Conservation (phyloP, 2,113 vertebrate genomes). For the Gymnorhina tibicen region DNA sequence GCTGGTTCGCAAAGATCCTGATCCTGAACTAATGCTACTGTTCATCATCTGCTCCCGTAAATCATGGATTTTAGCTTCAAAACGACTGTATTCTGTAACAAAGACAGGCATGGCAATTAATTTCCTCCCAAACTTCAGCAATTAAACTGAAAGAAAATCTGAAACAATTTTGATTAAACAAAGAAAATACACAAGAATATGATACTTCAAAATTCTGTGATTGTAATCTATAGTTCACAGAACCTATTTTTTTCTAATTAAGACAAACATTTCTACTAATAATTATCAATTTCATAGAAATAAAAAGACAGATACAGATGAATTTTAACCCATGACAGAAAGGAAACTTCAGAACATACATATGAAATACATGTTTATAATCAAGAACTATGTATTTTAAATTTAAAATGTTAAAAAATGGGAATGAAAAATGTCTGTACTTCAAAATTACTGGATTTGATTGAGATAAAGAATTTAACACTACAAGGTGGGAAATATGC, state of each 20-base stretch:
- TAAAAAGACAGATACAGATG: not conserved
- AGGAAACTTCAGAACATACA: not conserved
- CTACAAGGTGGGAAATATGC: not conserved
- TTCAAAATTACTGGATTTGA: not conserved
- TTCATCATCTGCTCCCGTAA: conserved; percentile 98
- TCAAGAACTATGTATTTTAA: not conserved
- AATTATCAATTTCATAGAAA: not conserved
- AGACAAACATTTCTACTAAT: not conserved
- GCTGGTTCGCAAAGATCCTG: conserved; percentile 90
- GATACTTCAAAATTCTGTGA: not conserved
- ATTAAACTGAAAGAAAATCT: not conserved
- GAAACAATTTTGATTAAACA: not conserved
- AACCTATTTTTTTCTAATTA: not conserved
- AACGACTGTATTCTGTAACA: conserved; percentile 87
- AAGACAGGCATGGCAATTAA: not conserved
- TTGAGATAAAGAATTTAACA: not conserved
- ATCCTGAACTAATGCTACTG: conserved; percentile 96
- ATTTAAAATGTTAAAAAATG: not conserved
- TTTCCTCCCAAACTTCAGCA: not conserved
- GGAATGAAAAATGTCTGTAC: not conserved
- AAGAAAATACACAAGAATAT: not conserved
- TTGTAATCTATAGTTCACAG: not conserved
- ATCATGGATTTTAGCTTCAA: conserved; percentile 97
- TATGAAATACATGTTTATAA: not conserved
- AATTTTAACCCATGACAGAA: not conserved